Evolutionary conservation across 2,888 invertebrate genomes (phyloP).

Genomic region (Entomobrya proxima): DNA sequence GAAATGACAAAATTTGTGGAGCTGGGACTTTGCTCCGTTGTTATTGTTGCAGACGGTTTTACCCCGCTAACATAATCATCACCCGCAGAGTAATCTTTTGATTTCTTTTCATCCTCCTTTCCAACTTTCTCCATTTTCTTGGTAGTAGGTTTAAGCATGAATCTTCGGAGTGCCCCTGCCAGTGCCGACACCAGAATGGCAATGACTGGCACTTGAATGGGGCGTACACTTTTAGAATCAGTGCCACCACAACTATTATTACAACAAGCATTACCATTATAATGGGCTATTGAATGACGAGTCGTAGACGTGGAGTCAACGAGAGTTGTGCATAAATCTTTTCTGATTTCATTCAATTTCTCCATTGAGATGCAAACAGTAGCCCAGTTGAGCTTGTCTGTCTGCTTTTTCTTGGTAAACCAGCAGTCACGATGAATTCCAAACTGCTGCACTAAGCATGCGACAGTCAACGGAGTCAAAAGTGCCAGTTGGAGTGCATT

Average conservation of each 20-base stretch:
- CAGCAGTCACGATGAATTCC: not conserved
- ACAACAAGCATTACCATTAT: not conserved
- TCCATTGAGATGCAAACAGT: constrained; percentile 1
- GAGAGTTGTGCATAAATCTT: constrained; percentile 1
- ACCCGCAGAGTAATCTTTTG: too few species aligned
- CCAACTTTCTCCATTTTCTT: too few species aligned
- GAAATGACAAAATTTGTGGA: too few species aligned
- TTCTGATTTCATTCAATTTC: constrained; percentile 13
- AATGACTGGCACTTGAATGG: not conserved
- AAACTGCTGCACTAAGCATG: not conserved
- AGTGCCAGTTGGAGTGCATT: too few species aligned
- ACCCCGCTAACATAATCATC: too few species aligned
- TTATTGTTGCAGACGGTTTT: too few species aligned
- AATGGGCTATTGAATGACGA: not conserved
- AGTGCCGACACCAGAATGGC: not conserved
- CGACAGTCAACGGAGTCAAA: not conserved
- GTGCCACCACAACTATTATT: not conserved
- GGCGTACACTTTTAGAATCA: not conserved
- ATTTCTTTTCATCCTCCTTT: too few species aligned
- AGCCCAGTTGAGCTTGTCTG: not conserved
- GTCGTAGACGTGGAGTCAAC: not conserved
- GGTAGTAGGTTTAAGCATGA: too few species aligned
- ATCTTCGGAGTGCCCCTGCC: too few species aligned
- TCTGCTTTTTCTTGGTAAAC: constrained; percentile 19
- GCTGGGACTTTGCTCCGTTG: too few species aligned